phyloP scores from a whole-genome alignment of 2,113 vertebrate genomes.

The Rhinopomastus cyanomelas region DNA sequence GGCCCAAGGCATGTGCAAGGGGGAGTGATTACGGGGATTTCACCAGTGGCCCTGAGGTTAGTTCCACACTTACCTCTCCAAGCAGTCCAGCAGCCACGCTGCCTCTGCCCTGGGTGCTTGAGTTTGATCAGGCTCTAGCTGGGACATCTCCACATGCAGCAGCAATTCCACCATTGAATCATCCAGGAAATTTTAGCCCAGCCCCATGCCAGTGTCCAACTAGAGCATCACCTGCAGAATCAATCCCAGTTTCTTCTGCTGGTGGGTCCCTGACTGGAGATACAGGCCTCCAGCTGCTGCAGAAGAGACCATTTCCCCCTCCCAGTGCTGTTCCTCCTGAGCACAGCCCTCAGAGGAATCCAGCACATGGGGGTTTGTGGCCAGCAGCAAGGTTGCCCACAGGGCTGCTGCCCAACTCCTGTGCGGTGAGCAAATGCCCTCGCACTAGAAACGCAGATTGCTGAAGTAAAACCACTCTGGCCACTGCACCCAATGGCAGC shows the following conservation, averaged over 20 bases:
- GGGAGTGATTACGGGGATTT: not conserved
- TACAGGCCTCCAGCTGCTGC: not conserved
- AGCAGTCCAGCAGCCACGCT: not conserved
- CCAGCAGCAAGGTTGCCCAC: not conserved
- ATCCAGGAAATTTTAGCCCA: not conserved
- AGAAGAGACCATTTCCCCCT: rapidly evolving
- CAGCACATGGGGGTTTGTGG: not conserved
- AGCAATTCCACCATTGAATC: rapidly evolving
- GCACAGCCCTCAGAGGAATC: rapidly evolving
- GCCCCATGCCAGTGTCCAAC: rapidly evolving
- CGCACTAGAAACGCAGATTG: not conserved
- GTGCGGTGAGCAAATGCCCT: rapidly evolving
- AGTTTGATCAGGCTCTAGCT: not conserved
- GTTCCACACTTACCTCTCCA: not conserved
- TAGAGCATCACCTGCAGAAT: rapidly evolving
- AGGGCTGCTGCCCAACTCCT: not conserved
- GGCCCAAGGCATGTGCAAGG: not conserved
- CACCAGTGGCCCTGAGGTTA: rapidly evolving
- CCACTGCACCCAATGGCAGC: rapidly evolving
- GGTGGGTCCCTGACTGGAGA: not conserved
- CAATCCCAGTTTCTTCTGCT: rapidly evolving
- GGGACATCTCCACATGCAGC: rapidly evolving
- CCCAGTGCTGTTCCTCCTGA: rapidly evolving
- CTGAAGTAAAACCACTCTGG: not conserved
- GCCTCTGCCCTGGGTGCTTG: not conserved